These are phyloP conservation scores for Deilephila porcellus DNA, from an alignment of 2,888 invertebrate genomes.

Conservation along the genomic window DNA sequence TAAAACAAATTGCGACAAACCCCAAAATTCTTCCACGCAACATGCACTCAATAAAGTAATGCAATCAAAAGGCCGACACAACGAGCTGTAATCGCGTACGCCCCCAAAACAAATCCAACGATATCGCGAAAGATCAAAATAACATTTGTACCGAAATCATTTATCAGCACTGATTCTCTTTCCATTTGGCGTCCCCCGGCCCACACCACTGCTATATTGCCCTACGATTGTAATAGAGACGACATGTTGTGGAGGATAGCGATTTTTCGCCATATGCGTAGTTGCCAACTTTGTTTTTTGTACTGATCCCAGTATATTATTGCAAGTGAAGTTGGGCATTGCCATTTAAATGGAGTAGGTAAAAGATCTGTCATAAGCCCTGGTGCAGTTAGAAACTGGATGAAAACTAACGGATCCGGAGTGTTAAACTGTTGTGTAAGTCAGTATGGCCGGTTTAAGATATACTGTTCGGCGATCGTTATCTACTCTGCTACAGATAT, in stretches of 20 bases:
- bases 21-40: constrained; percentile 25
- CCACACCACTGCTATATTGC: constrained; percentile 53
- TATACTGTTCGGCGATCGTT: too few species aligned
- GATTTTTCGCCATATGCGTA: constrained; percentile 25
- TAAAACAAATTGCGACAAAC: constrained; percentile 16
- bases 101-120: constrained; percentile 72
- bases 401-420: too few species aligned
- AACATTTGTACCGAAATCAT: constrained; percentile 82
- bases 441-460: too few species aligned
- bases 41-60: constrained; percentile 33
- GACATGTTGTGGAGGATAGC: constrained; percentile 22
- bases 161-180: constrained; percentile 80
- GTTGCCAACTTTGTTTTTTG: neutral
- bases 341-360: too few species aligned
- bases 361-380: too few species aligned
- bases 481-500: too few species aligned
- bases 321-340: too few species aligned
- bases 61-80: constrained; percentile 55
- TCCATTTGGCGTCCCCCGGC: constrained; percentile 72
- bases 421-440: too few species aligned
- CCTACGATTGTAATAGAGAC: constrained; percentile 40
- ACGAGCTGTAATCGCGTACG: constrained; percentile 65
- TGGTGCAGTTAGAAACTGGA: too few species aligned
- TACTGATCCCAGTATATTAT: too few species aligned
- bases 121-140: constrained; percentile 80